Evolutionary conservation across 2,888 invertebrate species (phyloP).

Genomic region (Chorisops tibialis): DNA sequence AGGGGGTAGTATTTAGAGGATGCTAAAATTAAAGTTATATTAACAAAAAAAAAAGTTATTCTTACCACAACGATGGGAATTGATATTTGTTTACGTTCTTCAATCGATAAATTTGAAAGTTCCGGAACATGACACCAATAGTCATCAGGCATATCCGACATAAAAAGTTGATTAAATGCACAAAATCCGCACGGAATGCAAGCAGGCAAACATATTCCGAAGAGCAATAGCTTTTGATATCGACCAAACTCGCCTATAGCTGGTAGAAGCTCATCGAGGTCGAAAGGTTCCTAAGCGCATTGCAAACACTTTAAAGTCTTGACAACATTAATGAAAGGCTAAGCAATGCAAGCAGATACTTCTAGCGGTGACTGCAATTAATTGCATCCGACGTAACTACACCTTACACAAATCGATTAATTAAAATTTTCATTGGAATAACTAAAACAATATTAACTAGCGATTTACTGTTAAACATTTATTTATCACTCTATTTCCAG

Average conservation of each 20-base stretch:
- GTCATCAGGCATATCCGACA: constrained; percentile 81
- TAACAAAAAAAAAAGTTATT: constrained; percentile 1
- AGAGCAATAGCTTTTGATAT: constrained; percentile 80
- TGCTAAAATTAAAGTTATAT: too few species aligned
- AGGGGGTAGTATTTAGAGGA: too few species aligned
- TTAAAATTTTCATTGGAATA: neutral
- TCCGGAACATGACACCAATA: constrained; percentile 81
- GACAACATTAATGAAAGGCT: neutral
- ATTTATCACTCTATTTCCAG: neutral
- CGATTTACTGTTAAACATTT: neutral
- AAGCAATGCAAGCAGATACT: neutral
- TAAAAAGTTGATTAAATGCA: constrained; percentile 90
- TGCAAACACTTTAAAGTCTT: constrained; percentile 1
- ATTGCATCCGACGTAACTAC: neutral
- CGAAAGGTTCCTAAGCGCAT: constrained; percentile 54
- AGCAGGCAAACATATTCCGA: constrained; percentile 84
- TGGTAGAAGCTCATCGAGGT: constrained; percentile 80
- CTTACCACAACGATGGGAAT: constrained; percentile 61
- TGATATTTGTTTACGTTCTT: constrained; percentile 61
- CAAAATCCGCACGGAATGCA: constrained; percentile 89
- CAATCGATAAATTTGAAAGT: constrained; percentile 56
- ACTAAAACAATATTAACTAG: neutral
- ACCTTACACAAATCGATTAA: neutral
- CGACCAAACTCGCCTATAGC: constrained; percentile 85
- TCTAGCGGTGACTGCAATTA: neutral